phyloP scores from a whole-genome alignment of 2,888 invertebrate genomes.

The Euzophera pinguis region DNA sequence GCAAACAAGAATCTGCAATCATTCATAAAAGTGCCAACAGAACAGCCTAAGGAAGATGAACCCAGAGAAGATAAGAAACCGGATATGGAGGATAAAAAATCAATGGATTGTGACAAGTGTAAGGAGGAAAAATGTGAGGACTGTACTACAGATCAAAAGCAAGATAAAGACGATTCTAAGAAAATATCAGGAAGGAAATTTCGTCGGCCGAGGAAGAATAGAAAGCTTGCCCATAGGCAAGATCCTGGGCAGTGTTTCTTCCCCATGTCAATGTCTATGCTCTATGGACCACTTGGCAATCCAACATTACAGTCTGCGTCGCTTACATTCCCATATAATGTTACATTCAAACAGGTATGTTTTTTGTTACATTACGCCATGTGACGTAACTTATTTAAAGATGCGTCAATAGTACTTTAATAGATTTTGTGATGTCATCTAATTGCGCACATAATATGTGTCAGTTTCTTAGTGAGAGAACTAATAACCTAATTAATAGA shows the following conservation, averaged over 20 bases:
- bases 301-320: conserved; percentile 60
- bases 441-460: not conserved
- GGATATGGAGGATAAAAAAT: conserved; percentile 47
- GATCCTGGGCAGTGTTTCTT: conserved; percentile 79
- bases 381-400: not conserved
- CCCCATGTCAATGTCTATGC: conserved; percentile 93
- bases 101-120: conserved; percentile 50
- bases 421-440: not conserved
- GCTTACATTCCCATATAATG: conserved; percentile 92
- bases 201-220: conserved; percentile 59
- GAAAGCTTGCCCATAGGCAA: conserved; percentile 59
- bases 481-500: no score
- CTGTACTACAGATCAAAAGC: conserved; percentile 46
- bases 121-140: conserved; percentile 56
- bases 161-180: conserved; percentile 58
- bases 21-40: conserved; percentile 65
- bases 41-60: conserved; percentile 49
- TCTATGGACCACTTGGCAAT: conserved; percentile 89
- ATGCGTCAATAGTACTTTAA: not conserved
- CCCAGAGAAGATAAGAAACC: conserved; percentile 42
- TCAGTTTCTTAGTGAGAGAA: not conserved
- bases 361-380: not conserved
- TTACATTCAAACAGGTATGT: conserved; percentile 91
- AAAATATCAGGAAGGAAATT: conserved; percentile 50
- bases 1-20: conserved; percentile 67